A percentile compares a stretch with the other conserved stretches of the same genome.
phyloP scores from a whole-genome alignment of 1,140 invertebrate species.

The Polypedilum pembai region DNA sequence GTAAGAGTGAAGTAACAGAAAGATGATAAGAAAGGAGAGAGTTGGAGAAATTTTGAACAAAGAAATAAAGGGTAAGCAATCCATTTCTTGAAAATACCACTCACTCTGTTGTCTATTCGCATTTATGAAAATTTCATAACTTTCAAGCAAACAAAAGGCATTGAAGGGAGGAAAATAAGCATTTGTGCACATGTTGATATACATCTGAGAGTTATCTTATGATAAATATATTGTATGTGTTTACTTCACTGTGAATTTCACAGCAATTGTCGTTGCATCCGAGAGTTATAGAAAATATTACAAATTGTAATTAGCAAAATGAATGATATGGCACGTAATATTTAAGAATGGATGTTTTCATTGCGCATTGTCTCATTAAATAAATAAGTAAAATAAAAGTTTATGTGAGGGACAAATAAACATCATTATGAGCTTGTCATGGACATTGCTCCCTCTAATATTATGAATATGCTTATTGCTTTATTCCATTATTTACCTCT shows the following conservation, averaged over 20 bases:
- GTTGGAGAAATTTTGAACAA: background rate
- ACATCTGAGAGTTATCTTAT: constrained; percentile 5
- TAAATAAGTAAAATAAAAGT: too few species aligned
- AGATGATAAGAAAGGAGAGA: background rate
- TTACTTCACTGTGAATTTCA: background rate
- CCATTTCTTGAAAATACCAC: background rate
- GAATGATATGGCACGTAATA: background rate
- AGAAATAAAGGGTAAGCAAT: background rate
- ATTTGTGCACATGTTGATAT: constrained; percentile 2
- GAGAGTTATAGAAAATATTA: background rate
- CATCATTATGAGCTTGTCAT: background rate
- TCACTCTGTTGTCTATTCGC: background rate
- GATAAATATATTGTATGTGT: background rate
- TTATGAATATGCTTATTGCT: too few species aligned
- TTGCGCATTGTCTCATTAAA: too few species aligned
- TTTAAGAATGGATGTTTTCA: too few species aligned
- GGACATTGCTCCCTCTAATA: too few species aligned
- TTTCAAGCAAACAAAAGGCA: background rate
- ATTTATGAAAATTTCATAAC: constrained; percentile 19
- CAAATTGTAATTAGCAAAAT: constrained; percentile 13
- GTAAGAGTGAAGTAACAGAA: background rate
- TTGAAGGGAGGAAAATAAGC: background rate
- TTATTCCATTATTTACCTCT: too few species aligned
- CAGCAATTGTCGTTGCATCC: background rate
- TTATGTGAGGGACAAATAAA: background rate